phyloP scores from a whole-genome alignment of 2,113 vertebrate genomes.

The Xenopus laevis region DNA sequence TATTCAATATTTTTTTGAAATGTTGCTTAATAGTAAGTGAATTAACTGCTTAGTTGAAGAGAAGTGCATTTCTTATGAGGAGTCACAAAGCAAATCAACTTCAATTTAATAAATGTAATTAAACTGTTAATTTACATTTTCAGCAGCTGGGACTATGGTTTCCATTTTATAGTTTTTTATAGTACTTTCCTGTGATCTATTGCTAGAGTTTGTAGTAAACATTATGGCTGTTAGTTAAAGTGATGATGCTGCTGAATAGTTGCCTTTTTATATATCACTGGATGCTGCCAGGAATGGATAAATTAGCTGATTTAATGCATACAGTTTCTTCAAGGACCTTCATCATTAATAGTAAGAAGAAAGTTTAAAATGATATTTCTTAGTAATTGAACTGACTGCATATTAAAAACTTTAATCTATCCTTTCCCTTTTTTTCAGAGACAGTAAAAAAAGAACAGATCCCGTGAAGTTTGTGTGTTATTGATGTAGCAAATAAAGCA shows the following conservation, averaged over 20 bases:
- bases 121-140: conserved; percentile 48
- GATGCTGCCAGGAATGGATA: conserved; percentile 47
- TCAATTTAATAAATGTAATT: conserved; percentile 50
- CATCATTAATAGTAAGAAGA: conserved; percentile 49
- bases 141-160: conserved; percentile 35
- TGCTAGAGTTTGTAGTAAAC: conserved; percentile 45
- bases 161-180: conserved; percentile 42
- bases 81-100: neutral
- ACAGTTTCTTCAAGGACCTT: conserved; percentile 48
- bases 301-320: conserved; percentile 50
- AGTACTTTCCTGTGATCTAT: conserved; percentile 41
- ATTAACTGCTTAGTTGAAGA: neutral
- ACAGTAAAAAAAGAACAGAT: conserved; percentile 45
- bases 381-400: conserved; percentile 46
- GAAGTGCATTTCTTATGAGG: neutral
- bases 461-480: conserved; percentile 51
- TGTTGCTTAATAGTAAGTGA: neutral
- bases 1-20: neutral
- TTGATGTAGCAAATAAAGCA: conserved; percentile 54
- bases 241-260: conserved; percentile 47
- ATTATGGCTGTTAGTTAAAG: conserved; percentile 50
- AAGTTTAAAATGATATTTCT: conserved; percentile 50
- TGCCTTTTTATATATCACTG: conserved; percentile 43
- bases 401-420: conserved; percentile 53
- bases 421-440: conserved; percentile 47